Conservation (phyloP, 2,113 vertebrate species). For the Heloderma charlesbogerti region DNA sequence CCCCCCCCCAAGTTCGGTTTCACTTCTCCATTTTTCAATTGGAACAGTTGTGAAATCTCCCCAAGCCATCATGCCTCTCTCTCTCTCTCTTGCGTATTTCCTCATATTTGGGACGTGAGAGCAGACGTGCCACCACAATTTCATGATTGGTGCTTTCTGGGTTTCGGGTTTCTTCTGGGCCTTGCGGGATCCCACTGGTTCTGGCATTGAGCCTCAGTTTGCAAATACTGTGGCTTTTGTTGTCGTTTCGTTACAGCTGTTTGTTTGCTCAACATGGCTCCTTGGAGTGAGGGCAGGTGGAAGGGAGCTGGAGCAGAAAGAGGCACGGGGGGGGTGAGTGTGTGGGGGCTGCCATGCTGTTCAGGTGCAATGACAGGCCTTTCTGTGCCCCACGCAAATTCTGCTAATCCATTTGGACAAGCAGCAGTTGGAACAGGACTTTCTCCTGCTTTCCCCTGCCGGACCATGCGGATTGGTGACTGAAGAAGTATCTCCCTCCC, state of each 20-base stretch:
- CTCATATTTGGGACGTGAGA: background rate
- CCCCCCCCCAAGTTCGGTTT: background rate
- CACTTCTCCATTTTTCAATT: background rate
- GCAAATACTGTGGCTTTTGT: background rate
- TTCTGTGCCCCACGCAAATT: too few relatives aligned
- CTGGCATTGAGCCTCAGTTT: too few relatives aligned
- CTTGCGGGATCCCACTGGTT: background rate
- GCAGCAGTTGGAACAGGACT: background rate
- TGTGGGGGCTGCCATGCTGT: too few relatives aligned
- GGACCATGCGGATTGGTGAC: background rate
- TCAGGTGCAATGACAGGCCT: too few relatives aligned
- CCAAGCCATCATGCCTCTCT: too few relatives aligned
- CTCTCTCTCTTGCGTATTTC: background rate
- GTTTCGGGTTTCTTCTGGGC: conserved; percentile 1
- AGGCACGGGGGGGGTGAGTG: too few relatives aligned
- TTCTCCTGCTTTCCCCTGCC: too few relatives aligned
- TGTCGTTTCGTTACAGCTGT: background rate
- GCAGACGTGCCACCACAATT: background rate
- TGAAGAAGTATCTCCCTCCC: background rate
- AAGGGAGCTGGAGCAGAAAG: background rate
- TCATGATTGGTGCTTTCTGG: too few relatives aligned
- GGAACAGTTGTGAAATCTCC: background rate
- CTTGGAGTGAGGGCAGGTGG: background rate
- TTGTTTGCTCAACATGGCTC: background rate
- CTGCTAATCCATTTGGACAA: background rate